phyloP scores from a whole-genome alignment of 2,113 vertebrate species.

The Bufo bufo region DNA sequence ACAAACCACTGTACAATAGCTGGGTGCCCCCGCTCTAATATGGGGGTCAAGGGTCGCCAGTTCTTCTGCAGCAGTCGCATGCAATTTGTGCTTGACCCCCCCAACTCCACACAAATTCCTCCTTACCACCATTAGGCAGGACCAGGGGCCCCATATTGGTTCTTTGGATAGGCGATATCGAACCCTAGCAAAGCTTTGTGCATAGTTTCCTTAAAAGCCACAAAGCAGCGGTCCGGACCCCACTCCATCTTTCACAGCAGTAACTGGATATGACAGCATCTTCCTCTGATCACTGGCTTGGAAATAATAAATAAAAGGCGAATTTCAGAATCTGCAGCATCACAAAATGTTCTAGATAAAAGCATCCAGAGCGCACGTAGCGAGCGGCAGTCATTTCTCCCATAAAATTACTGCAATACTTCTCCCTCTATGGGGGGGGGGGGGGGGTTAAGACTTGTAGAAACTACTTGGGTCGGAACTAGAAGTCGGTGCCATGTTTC shows the following conservation, averaged over 20 bases:
- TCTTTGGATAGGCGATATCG: too few species aligned
- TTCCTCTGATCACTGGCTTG: not conserved
- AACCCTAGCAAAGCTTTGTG: too few species aligned
- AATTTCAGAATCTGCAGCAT: not conserved
- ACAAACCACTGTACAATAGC: too few species aligned
- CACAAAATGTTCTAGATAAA: not conserved
- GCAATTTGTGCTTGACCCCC: too few species aligned
- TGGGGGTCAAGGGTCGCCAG: too few species aligned
- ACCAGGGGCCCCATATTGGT: too few species aligned
- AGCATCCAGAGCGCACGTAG: not conserved
- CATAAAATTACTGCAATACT: not conserved
- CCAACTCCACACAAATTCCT: too few species aligned
- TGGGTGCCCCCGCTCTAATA: too few species aligned
- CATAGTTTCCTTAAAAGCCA: too few species aligned
- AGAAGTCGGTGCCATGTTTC: not conserved
- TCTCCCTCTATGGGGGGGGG: not conserved
- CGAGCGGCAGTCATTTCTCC: not conserved
- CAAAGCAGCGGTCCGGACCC: not conserved
- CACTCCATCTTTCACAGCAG: not conserved
- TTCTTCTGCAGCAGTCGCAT: too few species aligned
- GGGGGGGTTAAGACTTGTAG: not conserved
- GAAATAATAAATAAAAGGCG: not conserved
- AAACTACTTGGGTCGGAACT: not conserved
- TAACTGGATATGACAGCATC: not conserved
- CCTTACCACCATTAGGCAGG: too few species aligned